A percentile compares a stretch with the other conserved stretches of the same genome.
These are phyloP conservation scores for Drosophila santomea DNA, from an alignment of 1,140 invertebrate species.

Conservation along the genomic window DNA sequence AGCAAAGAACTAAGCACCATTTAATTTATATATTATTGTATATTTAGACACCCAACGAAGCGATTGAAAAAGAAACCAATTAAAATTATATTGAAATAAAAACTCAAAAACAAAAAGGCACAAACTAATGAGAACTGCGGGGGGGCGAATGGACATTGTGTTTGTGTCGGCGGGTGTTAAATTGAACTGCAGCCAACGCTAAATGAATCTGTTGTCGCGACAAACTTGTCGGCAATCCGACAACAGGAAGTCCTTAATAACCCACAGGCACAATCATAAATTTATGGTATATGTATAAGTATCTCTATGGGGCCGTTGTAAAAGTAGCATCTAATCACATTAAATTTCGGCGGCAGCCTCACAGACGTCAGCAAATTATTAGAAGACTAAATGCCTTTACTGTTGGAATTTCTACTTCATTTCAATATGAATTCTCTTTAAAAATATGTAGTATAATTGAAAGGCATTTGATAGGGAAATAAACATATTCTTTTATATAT, in stretches of 20 bases:
- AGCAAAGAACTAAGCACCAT: conserved; percentile 74
- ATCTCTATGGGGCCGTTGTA: not conserved
- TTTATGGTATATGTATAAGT: not conserved
- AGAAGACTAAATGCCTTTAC: not conserved
- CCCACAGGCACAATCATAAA: conserved; percentile 20
- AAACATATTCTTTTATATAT: not conserved
- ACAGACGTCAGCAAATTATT: conserved; percentile 49
- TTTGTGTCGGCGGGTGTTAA: conserved; percentile 44
- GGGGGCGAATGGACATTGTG: conserved; percentile 9
- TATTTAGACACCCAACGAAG: conserved; percentile 50
- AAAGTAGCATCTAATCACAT: conserved; percentile 73
- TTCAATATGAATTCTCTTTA: too few relatives aligned
- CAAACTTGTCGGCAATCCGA: conserved; percentile 65
- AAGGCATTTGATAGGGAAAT: too few relatives aligned
- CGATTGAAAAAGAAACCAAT: conserved; percentile 53
- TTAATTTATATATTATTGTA: conserved; percentile 75
- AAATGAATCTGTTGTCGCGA: conserved; percentile 83
- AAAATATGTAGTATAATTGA: too few relatives aligned
- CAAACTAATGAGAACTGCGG: conserved; percentile 25
- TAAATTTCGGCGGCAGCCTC: conserved; percentile 71
- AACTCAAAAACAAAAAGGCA: conserved; percentile 18
- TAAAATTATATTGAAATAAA: conserved; percentile 74
- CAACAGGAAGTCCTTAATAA: conserved; percentile 81
- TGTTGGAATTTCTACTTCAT: too few relatives aligned
- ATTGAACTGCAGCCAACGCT: conserved; percentile 77